Conservation (phyloP, 1,140 invertebrate genomes). For the Brachionus calyciflorus region DNA sequence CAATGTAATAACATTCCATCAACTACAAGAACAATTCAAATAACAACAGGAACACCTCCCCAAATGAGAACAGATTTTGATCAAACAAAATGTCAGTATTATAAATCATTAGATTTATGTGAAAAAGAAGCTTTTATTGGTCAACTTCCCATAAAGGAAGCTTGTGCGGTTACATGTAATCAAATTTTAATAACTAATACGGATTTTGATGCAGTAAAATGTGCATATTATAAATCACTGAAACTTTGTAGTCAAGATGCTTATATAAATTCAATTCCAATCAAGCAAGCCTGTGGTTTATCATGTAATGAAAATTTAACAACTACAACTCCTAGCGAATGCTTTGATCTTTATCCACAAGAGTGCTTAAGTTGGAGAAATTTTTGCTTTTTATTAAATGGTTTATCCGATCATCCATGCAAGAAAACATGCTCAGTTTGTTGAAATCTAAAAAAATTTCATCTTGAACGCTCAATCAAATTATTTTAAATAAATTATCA, state of each 20-base stretch:
- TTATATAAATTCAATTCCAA: background rate
- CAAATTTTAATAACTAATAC: background rate
- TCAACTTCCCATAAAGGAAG: background rate
- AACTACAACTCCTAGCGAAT: background rate
- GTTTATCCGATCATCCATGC: background rate
- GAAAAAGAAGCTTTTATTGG: background rate
- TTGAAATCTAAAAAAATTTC: background rate
- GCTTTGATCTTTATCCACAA: background rate
- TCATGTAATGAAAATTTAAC: background rate
- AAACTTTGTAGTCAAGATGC: too few species aligned
- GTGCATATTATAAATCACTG: too few species aligned
- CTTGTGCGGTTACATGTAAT: conserved; percentile 1
- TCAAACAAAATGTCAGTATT: background rate
- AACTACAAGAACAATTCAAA: background rate
- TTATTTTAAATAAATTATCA: too few species aligned
- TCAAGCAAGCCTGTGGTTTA: background rate
- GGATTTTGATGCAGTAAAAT: too few species aligned
- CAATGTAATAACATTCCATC: too few species aligned
- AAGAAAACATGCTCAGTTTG: background rate
- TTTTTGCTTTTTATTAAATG: background rate
- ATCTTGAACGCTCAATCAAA: too few species aligned
- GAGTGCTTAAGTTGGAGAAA: background rate
- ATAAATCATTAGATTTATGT: background rate
- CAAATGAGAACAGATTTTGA: background rate
- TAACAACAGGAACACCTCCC: background rate